Evolutionary conservation across 2,113 vertebrate genomes (phyloP).

Genomic region (Ahaetulla prasina): DNA sequence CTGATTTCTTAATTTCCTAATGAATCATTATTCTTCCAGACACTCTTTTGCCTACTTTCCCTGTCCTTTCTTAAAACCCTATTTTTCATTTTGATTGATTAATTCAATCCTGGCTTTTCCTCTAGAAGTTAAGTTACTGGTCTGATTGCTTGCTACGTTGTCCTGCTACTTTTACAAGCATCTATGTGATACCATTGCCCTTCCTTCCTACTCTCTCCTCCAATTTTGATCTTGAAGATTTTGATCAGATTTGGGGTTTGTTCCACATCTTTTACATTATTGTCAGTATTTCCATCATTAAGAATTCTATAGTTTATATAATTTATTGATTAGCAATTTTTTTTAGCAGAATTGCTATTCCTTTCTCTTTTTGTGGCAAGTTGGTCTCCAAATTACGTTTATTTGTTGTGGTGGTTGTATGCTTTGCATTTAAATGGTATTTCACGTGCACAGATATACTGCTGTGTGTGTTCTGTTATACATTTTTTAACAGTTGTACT

Average conservation of each 20-base stretch:
- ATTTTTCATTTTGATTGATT: not conserved
- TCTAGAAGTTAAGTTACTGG: not conserved
- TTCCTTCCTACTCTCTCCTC: not conserved
- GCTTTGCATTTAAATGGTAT: not conserved
- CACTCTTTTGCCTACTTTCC: not conserved
- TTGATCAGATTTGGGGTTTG: not conserved
- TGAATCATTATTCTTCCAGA: not conserved
- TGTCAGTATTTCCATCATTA: not conserved
- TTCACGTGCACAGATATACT: not conserved
- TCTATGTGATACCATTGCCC: not conserved
- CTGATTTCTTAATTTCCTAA: not conserved
- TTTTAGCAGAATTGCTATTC: not conserved
- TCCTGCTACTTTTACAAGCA: not conserved
- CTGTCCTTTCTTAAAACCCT: not conserved
- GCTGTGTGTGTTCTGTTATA: not conserved
- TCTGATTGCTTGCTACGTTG: not conserved
- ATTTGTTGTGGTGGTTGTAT: not conserved
- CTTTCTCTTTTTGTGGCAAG: not conserved
- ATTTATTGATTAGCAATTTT: not conserved
- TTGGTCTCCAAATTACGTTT: not conserved
- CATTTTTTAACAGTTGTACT: not conserved
- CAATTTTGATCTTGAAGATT: not conserved
- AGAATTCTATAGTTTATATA: not conserved
- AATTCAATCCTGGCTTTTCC: not conserved
- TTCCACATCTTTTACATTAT: not conserved